These are phyloP conservation scores for Lasius platythorax DNA, from an alignment of 2,888 invertebrate genomes.

Conservation along the genomic window DNA sequence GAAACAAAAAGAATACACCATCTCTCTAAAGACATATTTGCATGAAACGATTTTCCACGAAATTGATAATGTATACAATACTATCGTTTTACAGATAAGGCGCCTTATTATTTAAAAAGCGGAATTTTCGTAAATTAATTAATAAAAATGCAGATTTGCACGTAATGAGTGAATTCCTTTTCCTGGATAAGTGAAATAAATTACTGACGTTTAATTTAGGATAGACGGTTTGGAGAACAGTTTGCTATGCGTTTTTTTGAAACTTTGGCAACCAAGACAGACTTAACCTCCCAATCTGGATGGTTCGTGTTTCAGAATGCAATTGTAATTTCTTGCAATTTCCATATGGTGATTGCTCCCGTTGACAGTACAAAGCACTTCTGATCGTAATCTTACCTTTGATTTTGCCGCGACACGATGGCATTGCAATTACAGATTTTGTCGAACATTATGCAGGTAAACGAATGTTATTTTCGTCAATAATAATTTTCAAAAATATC, in stretches of 20 bases:
- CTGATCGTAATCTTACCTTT: background rate
- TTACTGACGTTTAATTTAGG: background rate
- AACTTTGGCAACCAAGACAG: background rate
- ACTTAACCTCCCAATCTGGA: conserved; percentile 20
- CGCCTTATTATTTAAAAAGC: background rate
- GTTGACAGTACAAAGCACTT: background rate
- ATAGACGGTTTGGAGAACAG: background rate
- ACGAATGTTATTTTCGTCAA: background rate
- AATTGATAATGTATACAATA: background rate
- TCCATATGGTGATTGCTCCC: conserved; percentile 26
- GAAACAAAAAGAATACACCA: too few relatives aligned
- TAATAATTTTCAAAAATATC: conserved; percentile 15
- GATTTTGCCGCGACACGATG: conserved; percentile 86
- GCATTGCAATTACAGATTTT: conserved; percentile 92
- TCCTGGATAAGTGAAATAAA: background rate
- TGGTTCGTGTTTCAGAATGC: conserved; percentile 22
- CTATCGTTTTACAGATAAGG: background rate
- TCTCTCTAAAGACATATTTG: background rate
- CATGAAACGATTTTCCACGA: background rate
- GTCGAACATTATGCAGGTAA: conserved; percentile 90
- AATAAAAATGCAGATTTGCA: conserved; percentile 3
- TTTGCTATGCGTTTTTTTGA: background rate
- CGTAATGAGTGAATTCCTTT: background rate
- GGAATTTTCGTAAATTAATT: background rate
- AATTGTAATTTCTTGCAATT: conserved; percentile 22